A percentile compares a stretch with the other conserved stretches of the same genome.
Evolutionary conservation across 2,797 vertebrate species (phyloP).

Genomic region (Tangara arthus): DNA sequence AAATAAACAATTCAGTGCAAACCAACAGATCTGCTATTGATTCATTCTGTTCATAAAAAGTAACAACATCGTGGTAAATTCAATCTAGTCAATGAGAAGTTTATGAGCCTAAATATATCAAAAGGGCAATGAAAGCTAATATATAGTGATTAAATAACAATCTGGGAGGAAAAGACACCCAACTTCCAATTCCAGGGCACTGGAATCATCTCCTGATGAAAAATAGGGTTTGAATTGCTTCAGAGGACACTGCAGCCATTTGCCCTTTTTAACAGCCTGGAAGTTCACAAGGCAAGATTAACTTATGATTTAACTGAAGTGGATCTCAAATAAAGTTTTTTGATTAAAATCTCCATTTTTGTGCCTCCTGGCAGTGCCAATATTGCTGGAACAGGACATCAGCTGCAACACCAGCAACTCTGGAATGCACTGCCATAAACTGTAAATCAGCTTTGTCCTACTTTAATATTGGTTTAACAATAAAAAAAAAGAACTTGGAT

Average conservation of each 20-base stretch:
- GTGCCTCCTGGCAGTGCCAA: not conserved
- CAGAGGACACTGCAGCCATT: not conserved
- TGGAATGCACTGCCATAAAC: not conserved
- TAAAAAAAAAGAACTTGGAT: slow-evolving; percentile 1
- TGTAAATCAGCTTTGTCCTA: slow-evolving; percentile 5
- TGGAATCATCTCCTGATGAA: not conserved
- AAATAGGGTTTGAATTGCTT: not conserved
- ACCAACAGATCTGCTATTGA: not conserved
- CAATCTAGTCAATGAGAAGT: slow-evolving; percentile 32
- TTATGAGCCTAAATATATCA: slow-evolving; percentile 50
- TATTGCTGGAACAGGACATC: slow-evolving; percentile 27
- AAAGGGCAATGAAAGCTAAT: slow-evolving; percentile 50
- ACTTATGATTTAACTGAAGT: not conserved
- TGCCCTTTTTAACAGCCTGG: not conserved
- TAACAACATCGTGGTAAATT: slow-evolving; percentile 44
- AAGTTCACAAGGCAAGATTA: not conserved
- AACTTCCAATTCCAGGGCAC: not conserved
- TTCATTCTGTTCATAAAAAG: slow-evolving; percentile 56
- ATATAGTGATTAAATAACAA: slow-evolving; percentile 43
- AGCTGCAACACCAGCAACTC: not conserved
- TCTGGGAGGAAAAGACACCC: slow-evolving; percentile 18
- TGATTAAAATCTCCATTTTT: slow-evolving; percentile 29
- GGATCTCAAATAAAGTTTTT: not conserved
- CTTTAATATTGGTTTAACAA: slow-evolving; percentile 35
- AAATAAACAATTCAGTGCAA: slow-evolving; percentile 48